Evolutionary conservation across 2,888 invertebrate genomes (phyloP), one percentile per base, ranked within the genome.

Genomic region (Ypsolopha scabrella): DNA sequence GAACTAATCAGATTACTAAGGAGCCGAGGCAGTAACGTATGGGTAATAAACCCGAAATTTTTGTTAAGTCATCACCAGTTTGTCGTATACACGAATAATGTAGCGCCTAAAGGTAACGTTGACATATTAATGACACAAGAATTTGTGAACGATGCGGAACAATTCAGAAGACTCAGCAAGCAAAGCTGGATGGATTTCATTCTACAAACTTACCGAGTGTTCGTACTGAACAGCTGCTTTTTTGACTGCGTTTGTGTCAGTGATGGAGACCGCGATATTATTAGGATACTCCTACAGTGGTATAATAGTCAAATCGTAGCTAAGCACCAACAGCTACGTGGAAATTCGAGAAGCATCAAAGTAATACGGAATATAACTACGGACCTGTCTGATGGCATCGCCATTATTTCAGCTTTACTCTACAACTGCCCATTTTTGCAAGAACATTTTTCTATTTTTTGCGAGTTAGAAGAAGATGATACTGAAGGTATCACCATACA

Each of bases 161-260:
- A 80, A 54, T 86, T 69, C 57, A 57, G 75, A 34, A 72, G 83
- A 58, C 60, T 85, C 39, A 79, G 70, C 56, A 86, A 83, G 61
- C 86, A 85, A 64, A 80, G 81, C 55, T 91, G 91, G 91, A 60
- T 91, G 13, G 91, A 91, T 62, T 71, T 91, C 38, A 76, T 90
- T 58, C 65, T 91, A 51, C 90, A 90, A 69, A 88, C 87, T 44
- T 90, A 88, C 60, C 90, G 90, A 70, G 81, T 86, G 24, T 87
- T 90, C 45, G 69, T 89, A 6, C 69, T 90, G 61, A 78, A 78
- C 10, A 76, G 83, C 58, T 80, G 87, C 55, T 85, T 83, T 55
- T 80, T 81, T 63, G 83, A 86, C 47, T 83, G 80, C 53, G 68
- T 79, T 33, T 82, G 81, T 60, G 65, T 77, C 24, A 78, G 66